A percentile compares a stretch with the other conserved stretches of the same genome.
Conservation (phyloP, 1,140 invertebrate species). For the Drosophila melanica region DNA sequence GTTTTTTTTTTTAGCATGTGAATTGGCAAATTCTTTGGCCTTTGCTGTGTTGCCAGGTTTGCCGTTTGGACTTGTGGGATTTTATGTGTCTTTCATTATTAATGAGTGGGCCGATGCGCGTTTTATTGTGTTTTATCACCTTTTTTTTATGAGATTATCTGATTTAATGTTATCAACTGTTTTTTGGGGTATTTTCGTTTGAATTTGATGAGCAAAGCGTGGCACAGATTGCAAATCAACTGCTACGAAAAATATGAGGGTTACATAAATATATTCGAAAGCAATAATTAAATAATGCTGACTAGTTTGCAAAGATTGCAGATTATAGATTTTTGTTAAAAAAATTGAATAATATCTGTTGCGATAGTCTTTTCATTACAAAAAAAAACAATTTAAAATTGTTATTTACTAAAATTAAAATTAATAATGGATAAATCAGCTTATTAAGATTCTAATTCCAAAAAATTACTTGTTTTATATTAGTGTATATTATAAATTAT, state of each 20-base stretch:
- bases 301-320: too few species aligned
- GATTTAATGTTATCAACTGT: conserved; percentile 31
- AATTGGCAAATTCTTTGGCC: conserved; percentile 21
- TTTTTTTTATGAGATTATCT: conserved; percentile 53
- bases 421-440: too few species aligned
- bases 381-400: too few species aligned
- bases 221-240: conserved; percentile 14
- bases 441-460: too few species aligned
- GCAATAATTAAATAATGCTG: neutral
- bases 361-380: too few species aligned
- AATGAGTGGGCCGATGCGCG: conserved; percentile 61
- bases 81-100: conserved; percentile 58
- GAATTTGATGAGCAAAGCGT: conserved; percentile 51
- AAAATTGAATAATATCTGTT: too few species aligned
- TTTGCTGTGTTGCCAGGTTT: conserved; percentile 26
- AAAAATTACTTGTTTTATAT: too few species aligned
- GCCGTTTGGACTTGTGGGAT: conserved; percentile 60
- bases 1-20: conserved; percentile 54
- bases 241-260: neutral
- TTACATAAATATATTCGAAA: neutral
- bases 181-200: conserved; percentile 9
- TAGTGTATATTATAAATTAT: too few species aligned
- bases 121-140: conserved; percentile 48
- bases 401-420: too few species aligned
- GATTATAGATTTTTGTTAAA: too few species aligned